phyloP scores from a whole-genome alignment of 2,113 vertebrate genomes.

The Lasiurus cinereus region DNA sequence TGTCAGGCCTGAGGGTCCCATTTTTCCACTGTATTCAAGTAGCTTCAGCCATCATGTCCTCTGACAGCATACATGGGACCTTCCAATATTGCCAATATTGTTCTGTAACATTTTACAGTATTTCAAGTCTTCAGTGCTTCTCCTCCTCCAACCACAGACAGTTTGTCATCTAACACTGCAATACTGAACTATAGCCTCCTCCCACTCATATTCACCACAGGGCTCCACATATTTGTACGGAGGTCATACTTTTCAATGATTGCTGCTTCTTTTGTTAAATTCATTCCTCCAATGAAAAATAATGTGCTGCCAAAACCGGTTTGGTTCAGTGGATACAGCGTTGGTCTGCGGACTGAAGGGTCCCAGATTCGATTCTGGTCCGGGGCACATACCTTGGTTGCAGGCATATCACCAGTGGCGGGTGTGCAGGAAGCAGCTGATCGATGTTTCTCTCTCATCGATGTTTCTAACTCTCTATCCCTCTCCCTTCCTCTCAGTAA shows the following conservation, averaged over 20 bases:
- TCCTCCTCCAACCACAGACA: slow-evolving; percentile 97
- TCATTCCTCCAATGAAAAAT: slow-evolving; percentile 98
- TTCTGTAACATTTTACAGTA: slow-evolving; percentile 97
- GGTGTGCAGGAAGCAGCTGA: too few species aligned
- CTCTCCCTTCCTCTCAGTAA: too few species aligned
- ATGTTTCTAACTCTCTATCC: too few species aligned
- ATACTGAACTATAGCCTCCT: slow-evolving; percentile 96
- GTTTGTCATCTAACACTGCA: slow-evolving; percentile 94
- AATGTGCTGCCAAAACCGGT: slow-evolving; percentile 87
- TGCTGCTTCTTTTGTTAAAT: slow-evolving; percentile 95
- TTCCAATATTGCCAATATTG: slow-evolving; percentile 76
- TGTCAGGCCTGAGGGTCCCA: slow-evolving; percentile 98
- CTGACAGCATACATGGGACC: too few species aligned
- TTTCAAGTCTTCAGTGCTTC: slow-evolving; percentile 98
- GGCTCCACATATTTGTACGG: slow-evolving; percentile 94
- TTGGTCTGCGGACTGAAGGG: too few species aligned
- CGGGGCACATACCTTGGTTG: too few species aligned
- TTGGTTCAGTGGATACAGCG: too few species aligned
- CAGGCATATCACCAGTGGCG: too few species aligned
- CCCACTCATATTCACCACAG: slow-evolving; percentile 97
- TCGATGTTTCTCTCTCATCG: too few species aligned
- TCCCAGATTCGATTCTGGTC: too few species aligned
- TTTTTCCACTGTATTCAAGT: slow-evolving; percentile 97
- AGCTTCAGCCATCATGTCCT: slow-evolving; percentile 92
- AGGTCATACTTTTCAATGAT: slow-evolving; percentile 99